Conservation (phyloP, 2,797 vertebrate genomes). For the Orientallactaga sibirica region DNA sequence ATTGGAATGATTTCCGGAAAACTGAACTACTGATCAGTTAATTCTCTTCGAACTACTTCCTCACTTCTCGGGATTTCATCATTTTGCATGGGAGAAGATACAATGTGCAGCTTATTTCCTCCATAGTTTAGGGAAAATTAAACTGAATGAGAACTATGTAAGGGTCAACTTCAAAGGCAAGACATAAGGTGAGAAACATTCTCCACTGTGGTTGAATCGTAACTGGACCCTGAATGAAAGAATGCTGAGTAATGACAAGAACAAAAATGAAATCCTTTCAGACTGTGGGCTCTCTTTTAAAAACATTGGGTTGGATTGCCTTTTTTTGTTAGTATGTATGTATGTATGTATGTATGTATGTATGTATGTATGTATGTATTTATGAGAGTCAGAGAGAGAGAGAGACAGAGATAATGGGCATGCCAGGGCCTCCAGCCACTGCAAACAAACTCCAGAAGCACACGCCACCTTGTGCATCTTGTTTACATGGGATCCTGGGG, state of each 20-base stretch:
- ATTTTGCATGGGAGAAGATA: background rate
- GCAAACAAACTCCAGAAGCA: too few species aligned
- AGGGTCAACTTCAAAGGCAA: background rate
- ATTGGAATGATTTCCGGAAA: background rate
- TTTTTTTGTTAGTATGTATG: too few species aligned
- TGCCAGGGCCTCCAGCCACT: too few species aligned
- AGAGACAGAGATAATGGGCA: too few species aligned
- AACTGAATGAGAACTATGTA: background rate
- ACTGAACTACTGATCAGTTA: too few species aligned
- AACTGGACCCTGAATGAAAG: background rate
- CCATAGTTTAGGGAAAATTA: background rate
- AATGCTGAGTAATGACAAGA: background rate
- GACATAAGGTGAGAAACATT: background rate
- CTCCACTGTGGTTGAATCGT: background rate
- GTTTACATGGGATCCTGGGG: too few species aligned
- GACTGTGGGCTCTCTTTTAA: background rate
- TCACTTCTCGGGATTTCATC: background rate
- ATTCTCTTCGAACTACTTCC: background rate
- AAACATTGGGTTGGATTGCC: background rate
- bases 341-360: too few species aligned
- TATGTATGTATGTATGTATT: too few species aligned
- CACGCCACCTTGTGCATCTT: too few species aligned
- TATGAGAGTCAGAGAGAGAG: too few species aligned
- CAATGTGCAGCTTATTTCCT: background rate
- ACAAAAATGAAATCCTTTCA: constrained; percentile 20